phyloP scores from a whole-genome alignment of 2,797 vertebrate genomes.

The Glyptemys insculpta region DNA sequence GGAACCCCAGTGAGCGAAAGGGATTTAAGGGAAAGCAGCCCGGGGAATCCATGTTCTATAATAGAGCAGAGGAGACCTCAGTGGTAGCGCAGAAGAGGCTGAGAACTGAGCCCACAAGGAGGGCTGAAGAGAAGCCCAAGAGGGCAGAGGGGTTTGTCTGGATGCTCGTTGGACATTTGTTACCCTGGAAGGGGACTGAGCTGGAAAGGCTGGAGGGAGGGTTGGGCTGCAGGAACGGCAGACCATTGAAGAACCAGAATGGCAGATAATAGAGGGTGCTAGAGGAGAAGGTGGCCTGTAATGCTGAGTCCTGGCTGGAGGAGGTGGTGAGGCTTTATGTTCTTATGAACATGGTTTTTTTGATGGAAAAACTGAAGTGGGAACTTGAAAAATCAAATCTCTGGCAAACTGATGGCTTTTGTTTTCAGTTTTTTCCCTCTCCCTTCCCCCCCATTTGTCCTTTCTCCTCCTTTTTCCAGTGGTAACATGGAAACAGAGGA shows the following conservation, averaged over 20 bases:
- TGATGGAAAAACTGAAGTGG: not conserved
- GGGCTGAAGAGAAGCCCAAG: too few relatives aligned
- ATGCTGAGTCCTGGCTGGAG: not conserved
- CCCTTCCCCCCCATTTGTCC: not conserved
- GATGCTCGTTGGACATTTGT: not conserved
- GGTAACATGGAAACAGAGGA: not conserved
- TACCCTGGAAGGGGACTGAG: too few relatives aligned
- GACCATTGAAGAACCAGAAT: not conserved
- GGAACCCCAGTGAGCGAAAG: too few relatives aligned
- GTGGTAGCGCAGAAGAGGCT: not conserved
- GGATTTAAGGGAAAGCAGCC: too few relatives aligned
- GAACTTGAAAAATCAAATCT: not conserved
- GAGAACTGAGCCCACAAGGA: not conserved
- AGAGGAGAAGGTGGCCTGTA: not conserved
- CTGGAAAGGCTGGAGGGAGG: too few relatives aligned
- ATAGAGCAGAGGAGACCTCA: not conserved
- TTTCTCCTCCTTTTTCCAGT: not conserved
- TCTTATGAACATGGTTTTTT: not conserved
- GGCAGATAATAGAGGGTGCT: not conserved
- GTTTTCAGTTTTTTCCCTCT: not conserved
- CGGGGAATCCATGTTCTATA: too few relatives aligned
- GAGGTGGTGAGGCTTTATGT: too few relatives aligned
- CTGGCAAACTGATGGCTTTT: not conserved
- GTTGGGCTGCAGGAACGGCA: not conserved
- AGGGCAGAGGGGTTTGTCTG: too few relatives aligned